These are phyloP conservation scores for Anhinga rufa DNA, from an alignment of 2,113 vertebrate species.

Conservation along the genomic window DNA sequence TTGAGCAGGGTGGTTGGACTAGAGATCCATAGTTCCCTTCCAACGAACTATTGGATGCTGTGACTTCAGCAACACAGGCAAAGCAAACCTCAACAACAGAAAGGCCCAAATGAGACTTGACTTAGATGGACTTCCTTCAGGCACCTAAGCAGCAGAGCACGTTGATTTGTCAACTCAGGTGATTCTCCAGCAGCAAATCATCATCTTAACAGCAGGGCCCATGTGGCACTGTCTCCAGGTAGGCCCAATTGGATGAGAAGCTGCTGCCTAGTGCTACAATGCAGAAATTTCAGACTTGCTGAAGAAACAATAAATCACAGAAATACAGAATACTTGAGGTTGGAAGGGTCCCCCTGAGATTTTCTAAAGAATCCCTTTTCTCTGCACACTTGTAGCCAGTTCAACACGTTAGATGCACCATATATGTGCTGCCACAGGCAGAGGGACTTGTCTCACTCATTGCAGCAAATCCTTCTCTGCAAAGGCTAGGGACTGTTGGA, in stretches of 20 bases:
- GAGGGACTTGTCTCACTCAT: neutral
- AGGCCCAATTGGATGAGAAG: neutral
- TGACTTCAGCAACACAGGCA: neutral
- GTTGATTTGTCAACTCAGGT: neutral
- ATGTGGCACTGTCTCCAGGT: neutral
- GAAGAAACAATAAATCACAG: neutral
- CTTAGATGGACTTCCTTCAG: neutral
- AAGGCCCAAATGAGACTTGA: neutral
- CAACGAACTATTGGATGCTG: neutral
- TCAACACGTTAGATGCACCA: neutral
- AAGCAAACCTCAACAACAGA: neutral
- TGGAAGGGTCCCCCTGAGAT: neutral
- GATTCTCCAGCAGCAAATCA: neutral
- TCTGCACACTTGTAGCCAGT: neutral
- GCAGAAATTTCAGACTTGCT: neutral
- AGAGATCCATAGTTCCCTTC: neutral
- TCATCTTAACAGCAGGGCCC: neutral
- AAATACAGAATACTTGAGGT: neutral
- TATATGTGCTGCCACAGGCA: neutral
- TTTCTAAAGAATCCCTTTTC: neutral
- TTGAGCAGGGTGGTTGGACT: neutral
- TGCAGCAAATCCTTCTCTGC: neutral
- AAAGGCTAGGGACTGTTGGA: neutral
- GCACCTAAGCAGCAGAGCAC: neutral
- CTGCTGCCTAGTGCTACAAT: neutral